These are phyloP conservation scores for Anoplius nigerrimus DNA, from an alignment of 2,888 invertebrate species.

Conservation along the genomic window DNA sequence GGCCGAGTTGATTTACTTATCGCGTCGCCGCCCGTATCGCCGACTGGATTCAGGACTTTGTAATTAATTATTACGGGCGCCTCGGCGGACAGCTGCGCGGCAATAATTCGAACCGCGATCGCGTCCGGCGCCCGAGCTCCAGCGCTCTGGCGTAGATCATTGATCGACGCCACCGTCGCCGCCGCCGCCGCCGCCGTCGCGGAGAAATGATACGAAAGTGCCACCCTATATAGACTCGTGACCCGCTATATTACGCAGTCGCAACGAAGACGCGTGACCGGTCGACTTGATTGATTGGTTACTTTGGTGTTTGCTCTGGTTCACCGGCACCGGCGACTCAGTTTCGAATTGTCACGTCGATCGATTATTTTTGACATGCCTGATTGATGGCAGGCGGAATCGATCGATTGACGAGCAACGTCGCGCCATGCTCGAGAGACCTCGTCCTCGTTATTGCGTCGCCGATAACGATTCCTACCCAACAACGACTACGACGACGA, in stretches of 20 bases:
- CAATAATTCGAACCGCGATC: too few species aligned
- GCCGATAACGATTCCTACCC: conserved; percentile 25
- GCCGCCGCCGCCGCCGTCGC: not conserved
- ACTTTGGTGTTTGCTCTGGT: conserved; percentile 73
- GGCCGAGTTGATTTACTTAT: conserved; percentile 5
- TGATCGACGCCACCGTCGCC: not conserved
- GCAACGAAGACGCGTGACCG: conserved; percentile 52
- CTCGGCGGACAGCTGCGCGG: not conserved
- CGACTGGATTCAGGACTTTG: conserved; percentile 15
- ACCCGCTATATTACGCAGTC: conserved; percentile 55
- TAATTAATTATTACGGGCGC: conserved; percentile 7
- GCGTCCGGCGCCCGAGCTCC: too few species aligned
- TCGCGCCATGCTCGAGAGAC: conserved; percentile 19
- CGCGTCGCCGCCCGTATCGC: conserved; percentile 6
- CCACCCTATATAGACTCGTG: conserved; percentile 34
- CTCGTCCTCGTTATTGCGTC: conserved; percentile 20
- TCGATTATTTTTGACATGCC: conserved; percentile 73
- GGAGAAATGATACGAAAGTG: conserved; percentile 9
- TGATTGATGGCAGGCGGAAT: conserved; percentile 70
- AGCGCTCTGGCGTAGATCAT: not conserved
- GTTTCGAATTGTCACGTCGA: conserved; percentile 72
- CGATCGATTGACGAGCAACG: conserved; percentile 63
- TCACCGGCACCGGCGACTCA: conserved; percentile 69
- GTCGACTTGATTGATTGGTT: conserved; percentile 68
- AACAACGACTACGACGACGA: too few species aligned